Evolutionary conservation across 2,113 vertebrate genomes (phyloP).

Genomic region (Oreocharis arfaki): DNA sequence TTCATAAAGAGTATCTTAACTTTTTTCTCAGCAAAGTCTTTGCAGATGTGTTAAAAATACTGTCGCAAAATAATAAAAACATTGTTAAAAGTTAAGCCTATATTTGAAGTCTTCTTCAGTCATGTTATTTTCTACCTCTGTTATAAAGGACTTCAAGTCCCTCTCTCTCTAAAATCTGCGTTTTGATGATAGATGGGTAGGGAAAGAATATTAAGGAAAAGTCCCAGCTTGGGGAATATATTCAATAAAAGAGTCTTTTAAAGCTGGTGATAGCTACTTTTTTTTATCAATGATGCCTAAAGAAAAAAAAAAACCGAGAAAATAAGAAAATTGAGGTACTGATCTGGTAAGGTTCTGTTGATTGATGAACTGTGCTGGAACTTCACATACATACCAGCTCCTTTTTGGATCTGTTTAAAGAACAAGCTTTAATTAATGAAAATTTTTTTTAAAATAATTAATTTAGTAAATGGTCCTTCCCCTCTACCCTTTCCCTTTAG

Average conservation of each 20-base stretch:
- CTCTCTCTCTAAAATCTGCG: slow-evolving; percentile 2
- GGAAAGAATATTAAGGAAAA: not conserved
- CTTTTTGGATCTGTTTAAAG: not conserved
- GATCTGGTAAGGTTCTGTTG: not conserved
- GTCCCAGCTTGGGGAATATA: not conserved
- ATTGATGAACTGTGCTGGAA: not conserved
- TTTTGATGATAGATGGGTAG: slow-evolving; percentile 39
- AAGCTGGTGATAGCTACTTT: not conserved
- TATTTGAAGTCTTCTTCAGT: not conserved
- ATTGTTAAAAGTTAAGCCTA: not conserved
- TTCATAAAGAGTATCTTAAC: not conserved
- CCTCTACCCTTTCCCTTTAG: not conserved
- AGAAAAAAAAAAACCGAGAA: not conserved
- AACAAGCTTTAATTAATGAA: not conserved
- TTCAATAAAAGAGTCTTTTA: not conserved
- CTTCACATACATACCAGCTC: not conserved
- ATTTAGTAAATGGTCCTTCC: not conserved
- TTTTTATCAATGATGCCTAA: not conserved
- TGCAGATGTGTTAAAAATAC: not conserved
- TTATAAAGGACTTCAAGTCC: not conserved
- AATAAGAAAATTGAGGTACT: not conserved
- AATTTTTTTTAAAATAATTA: not conserved
- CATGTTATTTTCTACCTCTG: not conserved
- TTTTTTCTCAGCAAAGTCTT: not conserved
- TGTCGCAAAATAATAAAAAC: not conserved